A percentile compares a stretch with the other conserved stretches of the same genome.
Evolutionary conservation across 2,113 vertebrate species (phyloP).

Genomic region (Passer domesticus): DNA sequence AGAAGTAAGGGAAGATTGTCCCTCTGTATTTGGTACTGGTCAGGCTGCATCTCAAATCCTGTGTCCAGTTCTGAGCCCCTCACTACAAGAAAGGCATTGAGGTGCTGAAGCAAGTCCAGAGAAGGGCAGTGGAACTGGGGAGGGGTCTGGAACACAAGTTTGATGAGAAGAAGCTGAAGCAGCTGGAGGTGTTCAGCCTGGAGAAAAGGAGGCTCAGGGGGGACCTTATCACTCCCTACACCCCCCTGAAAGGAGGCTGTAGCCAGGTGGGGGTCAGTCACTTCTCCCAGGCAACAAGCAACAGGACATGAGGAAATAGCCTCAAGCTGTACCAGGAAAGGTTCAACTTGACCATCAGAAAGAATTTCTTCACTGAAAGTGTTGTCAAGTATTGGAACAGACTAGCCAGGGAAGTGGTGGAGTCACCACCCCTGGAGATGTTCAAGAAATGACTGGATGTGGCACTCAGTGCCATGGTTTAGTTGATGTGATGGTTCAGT

Average conservation of each 20-base stretch:
- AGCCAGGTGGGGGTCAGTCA: rapidly evolving
- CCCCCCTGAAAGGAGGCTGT: rapidly evolving
- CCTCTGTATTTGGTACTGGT: neutral
- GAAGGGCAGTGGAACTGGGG: rapidly evolving
- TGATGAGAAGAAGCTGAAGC: neutral
- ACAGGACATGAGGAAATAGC: neutral
- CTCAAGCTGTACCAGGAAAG: neutral
- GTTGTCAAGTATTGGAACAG: neutral
- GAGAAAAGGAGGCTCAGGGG: neutral
- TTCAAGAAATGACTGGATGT: neutral
- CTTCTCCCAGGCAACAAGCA: neutral
- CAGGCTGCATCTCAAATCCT: neutral
- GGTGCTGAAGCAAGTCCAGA: neutral
- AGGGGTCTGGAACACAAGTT: neutral
- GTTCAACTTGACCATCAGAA: neutral
- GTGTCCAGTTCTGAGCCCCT: neutral
- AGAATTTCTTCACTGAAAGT: neutral
- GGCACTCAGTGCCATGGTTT: neutral
- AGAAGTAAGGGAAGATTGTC: neutral
- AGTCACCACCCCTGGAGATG: neutral
- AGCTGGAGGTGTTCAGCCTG: neutral
- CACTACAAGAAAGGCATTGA: neutral
- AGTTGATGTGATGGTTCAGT: neutral
- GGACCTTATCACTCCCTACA: no score
- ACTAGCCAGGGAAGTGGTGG: neutral